Evolutionary conservation across 2,797 vertebrate genomes (phyloP), one percentile per base, ranked within the genome.

Genomic region (Danio choprae): DNA sequence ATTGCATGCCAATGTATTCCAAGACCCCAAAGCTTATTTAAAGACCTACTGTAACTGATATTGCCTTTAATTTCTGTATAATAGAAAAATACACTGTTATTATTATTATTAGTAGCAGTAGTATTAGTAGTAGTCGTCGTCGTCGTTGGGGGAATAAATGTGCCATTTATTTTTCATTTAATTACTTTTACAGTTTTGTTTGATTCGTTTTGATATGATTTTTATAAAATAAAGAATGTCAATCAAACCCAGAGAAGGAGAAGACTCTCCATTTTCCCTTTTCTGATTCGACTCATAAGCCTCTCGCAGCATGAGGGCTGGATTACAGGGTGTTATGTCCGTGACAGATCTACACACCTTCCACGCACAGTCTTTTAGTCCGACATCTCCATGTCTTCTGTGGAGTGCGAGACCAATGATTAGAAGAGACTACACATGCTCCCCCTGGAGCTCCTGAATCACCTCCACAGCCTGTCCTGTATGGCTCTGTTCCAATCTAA

Each of bases 401-500:
- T 85, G 74, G 16, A 82, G 82, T 87, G 82, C 73, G 65, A 85
- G 81, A 80, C 85, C 85, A 85, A 84, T 89, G 88, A 93, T 90
- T 91, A 90, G 89, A 90, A 86, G 77, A 79, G 82, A 87, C 84
- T 74, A 58, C 84, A 88, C 88, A 84, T 76, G 65, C 78, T 87
- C 89, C 84, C 88, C 82, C 73, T 84, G 82, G 87, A 87, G 84
- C 88, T 68, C 72, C 60, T 79, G 43, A 78, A 70, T 83, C 83
- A 87, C 88, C 83, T 80, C 83, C 71, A 88, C 84, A 86, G 86
- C 83, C 85, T 85, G 87, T 90, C 86, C 44, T 82, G 74, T 81
- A 81, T 85, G 76, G 78, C 85, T 88, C 86, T 87, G 83, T 91
- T 91, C 86, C 88, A 88, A 90, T 87, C 87, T 89, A 91, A 91